Evolutionary conservation across 1,140 invertebrate genomes (phyloP).

Genomic region (Chrysopa pallens): DNA sequence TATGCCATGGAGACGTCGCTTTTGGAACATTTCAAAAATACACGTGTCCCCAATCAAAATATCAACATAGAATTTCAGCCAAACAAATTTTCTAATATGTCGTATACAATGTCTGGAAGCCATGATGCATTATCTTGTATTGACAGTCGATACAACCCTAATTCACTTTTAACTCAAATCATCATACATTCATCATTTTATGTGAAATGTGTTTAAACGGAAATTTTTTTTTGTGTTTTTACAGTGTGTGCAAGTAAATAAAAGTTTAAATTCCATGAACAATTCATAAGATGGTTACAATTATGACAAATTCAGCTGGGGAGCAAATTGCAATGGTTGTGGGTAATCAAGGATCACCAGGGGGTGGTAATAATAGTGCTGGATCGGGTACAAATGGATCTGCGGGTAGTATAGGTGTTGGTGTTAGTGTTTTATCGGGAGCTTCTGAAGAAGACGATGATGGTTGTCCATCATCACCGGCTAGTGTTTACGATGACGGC

Average conservation of each 20-base stretch:
- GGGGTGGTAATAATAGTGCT: slow-evolving; percentile 5
- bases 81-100: slow-evolving; percentile 1
- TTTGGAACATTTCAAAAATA: no score
- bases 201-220: not conserved
- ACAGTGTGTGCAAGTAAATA: not conserved
- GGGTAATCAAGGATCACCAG: slow-evolving; percentile 10
- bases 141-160: slow-evolving; percentile 2
- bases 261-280: slow-evolving; percentile 3
- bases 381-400: not conserved
- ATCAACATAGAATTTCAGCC: no score
- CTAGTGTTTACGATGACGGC: slow-evolving; percentile 52
- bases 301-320: slow-evolving; percentile 38
- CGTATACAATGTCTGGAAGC: slow-evolving; percentile 5
- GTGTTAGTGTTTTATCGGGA: slow-evolving; percentile 31
- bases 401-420: slow-evolving; percentile 21
- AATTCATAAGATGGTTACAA: slow-evolving; percentile 17
- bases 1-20: no score
- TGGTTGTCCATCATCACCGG: slow-evolving; percentile 47
- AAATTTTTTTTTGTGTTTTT: not conserved
- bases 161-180: not conserved
- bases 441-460: slow-evolving; percentile 63
- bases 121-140: slow-evolving; percentile 5
- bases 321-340: slow-evolving; percentile 24
- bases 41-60: no score
- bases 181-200: not conserved